Evolutionary conservation across 2,113 vertebrate genomes (phyloP).

Genomic region (Turdus rufiventris): DNA sequence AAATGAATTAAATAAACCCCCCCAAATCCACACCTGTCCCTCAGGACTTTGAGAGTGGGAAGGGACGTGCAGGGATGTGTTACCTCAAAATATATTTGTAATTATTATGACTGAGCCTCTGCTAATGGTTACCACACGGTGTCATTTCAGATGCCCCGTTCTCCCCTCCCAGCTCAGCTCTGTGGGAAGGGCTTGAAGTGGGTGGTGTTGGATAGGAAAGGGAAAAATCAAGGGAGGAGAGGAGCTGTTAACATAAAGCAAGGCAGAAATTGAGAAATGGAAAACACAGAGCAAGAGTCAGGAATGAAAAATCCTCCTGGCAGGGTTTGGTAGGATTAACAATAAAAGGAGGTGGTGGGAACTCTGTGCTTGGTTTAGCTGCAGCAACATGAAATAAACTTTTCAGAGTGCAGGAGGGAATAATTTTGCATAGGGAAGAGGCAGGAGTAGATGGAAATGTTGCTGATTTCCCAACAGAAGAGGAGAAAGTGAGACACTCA

Average conservation of each 20-base stretch:
- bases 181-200: not conserved
- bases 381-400: not conserved
- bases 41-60: not conserved
- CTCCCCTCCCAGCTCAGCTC: not conserved
- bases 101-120: not conserved
- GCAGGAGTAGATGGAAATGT: not conserved
- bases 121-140: not conserved
- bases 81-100: not conserved
- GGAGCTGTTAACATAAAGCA: not conserved
- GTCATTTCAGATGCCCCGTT: not conserved
- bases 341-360: not conserved
- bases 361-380: not conserved
- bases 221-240: not conserved
- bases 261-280: conserved; percentile 6
- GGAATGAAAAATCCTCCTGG: not conserved
- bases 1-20: not conserved
- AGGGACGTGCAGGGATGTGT: not conserved
- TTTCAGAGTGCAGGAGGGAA: not conserved
- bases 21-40: not conserved
- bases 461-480: not conserved
- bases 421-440: not conserved
- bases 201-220: not conserved
- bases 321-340: not conserved
- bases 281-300: not conserved
- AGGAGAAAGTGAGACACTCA: not conserved